Conservation (phyloP, 2,888 invertebrate genomes). For the Linnaemya vulpina region DNA sequence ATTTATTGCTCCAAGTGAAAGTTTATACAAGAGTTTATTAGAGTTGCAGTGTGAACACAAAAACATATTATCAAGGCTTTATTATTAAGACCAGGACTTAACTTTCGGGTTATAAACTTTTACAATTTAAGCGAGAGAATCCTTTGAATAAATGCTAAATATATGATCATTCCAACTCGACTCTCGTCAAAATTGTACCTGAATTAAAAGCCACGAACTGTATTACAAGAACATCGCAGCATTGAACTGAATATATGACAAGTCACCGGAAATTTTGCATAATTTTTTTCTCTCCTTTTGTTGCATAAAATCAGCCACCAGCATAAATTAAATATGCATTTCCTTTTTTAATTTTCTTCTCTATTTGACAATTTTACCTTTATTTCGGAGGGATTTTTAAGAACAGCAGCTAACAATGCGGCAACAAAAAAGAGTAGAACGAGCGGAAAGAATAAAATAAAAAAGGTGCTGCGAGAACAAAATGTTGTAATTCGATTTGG, state of each 20-base stretch:
- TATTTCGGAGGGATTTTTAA: not conserved
- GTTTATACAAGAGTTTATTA: no score
- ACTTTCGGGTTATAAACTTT: no score
- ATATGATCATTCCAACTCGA: no score
- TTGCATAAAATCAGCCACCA: not conserved
- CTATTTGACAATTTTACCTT: conserved; percentile 39
- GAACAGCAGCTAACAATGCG: not conserved
- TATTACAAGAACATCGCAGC: not conserved
- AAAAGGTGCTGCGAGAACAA: conserved; percentile 51
- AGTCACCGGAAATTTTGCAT: conserved; percentile 3
- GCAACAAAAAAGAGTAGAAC: not conserved
- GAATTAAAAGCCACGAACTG: not conserved
- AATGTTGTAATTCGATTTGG: conserved; percentile 72
- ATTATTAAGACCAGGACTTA: no score
- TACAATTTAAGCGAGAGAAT: no score
- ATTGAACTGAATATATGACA: not conserved
- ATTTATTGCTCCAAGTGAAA: no score
- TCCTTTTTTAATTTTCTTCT: conserved; percentile 44
- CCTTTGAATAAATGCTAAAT: no score
- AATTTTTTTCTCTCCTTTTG: not conserved
- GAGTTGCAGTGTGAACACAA: no score
- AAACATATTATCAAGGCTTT: no score
- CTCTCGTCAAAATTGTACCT: not conserved
- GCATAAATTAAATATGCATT: conserved; percentile 27
- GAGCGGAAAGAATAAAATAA: conserved; percentile 15